phyloP scores from a whole-genome alignment of 2,113 vertebrate species.

The Trogon surrucura region DNA sequence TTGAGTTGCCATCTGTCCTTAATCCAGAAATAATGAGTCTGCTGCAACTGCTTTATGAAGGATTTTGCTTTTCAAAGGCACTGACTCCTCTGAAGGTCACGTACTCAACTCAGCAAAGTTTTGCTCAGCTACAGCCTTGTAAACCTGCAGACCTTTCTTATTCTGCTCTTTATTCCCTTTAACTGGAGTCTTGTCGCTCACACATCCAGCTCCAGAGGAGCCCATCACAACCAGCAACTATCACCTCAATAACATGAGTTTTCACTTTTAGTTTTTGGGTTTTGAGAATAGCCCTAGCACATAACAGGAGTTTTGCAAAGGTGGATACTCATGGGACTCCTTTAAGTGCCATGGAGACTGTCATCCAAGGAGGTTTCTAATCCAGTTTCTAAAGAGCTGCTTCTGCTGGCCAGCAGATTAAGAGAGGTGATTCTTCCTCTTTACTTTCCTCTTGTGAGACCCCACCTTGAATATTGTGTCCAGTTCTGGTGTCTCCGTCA shows the following conservation, averaged over 20 bases:
- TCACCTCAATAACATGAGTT: not conserved
- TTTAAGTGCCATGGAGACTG: not conserved
- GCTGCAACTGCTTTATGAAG: not conserved
- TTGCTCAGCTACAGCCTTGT: not conserved
- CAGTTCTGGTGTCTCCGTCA: too few species aligned
- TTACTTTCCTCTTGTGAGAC: too few species aligned
- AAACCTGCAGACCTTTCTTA: not conserved
- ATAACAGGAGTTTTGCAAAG: not conserved
- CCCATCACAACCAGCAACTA: not conserved
- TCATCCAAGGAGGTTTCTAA: not conserved
- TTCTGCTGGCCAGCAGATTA: too few species aligned
- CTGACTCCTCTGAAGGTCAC: not conserved
- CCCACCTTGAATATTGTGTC: too few species aligned
- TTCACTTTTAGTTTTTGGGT: not conserved
- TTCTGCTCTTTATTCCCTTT: not conserved
- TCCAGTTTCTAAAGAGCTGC: not conserved
- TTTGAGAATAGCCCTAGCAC: not conserved
- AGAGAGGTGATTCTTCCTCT: too few species aligned
- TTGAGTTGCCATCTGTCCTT: conserved; percentile 47
- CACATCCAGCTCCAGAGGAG: not conserved
- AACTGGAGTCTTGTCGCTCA: not conserved
- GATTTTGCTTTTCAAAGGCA: conserved; percentile 13
- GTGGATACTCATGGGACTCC: not conserved
- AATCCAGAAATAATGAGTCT: conserved; percentile 44
- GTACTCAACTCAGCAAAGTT: not conserved